Evolutionary conservation across 2,888 invertebrate species (phyloP), one percentile per base, ranked within the genome.

Genomic region (Nebria salina): DNA sequence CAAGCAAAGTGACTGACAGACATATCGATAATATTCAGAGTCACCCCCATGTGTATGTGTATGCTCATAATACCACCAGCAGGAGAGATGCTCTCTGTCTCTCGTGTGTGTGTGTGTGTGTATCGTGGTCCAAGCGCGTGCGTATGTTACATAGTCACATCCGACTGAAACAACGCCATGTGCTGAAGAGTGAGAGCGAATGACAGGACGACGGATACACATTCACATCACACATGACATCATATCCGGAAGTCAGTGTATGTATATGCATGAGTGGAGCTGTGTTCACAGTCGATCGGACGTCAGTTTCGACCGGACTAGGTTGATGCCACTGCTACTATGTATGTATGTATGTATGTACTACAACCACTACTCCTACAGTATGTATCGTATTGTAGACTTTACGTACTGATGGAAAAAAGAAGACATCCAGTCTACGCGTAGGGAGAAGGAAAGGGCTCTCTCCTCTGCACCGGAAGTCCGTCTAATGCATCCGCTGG

Each of bases 401-500:
- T 54, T 54, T 8, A 54, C 54, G 2, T 8, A 6, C 54, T 75
- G 26, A 26, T 26, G 20, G 54, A 26, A 72, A 72, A 41, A 26
- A 41, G 26, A 64, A 34, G 34, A 34, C 64, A 15, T 13, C 74
- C 11, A 13, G 3, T 8, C 41, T 34, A 42, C 26, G 64, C 26
- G 64, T 25, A 68, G 72, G 65, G 70, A 72, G 87, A 86, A 86
- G 86, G 85, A 26, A 64, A 42, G 64, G 72, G 77, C 83, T 85
- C 86, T 86, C 85, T 86, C 86, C 86, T 86, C 86, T 85, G 85
- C 84, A 86, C 91, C 91, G 91, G 91, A 91, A 91, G 91, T 91
- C 89, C 91, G 90, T 90, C 91, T 91, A 91, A 91, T 91, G 91
- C 91, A 91, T 91, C 91, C 91, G 91, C 87, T 76, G 73, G 75